These are phyloP conservation scores for Cryptocephalus primarius DNA, from an alignment of 2,888 invertebrate genomes.

Conservation along the genomic window DNA sequence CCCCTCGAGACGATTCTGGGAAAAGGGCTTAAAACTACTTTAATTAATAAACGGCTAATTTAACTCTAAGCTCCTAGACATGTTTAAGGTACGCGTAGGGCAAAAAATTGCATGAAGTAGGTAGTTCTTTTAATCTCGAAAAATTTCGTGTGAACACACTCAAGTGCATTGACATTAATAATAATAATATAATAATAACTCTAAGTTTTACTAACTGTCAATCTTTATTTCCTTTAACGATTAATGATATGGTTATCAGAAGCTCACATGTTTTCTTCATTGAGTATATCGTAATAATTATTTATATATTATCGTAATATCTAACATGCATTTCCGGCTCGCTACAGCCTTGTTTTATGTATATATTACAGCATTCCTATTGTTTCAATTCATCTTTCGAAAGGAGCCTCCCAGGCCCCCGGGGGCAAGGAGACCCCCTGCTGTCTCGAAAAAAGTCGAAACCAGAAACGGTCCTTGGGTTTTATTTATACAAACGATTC, in stretches of 20 bases:
- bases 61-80: conserved; percentile 13
- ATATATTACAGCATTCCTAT: too few species aligned
- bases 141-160: conserved; percentile 10
- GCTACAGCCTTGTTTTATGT: conserved; percentile 7
- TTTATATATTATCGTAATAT: conserved; percentile 1
- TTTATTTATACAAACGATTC: too few species aligned
- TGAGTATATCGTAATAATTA: conserved; percentile 3
- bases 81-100: conserved; percentile 31
- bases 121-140: conserved; percentile 4
- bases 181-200: conserved; percentile 6
- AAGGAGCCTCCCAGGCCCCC: too few species aligned
- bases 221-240: conserved; percentile 9
- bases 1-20: too few species aligned
- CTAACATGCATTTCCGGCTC: conserved; percentile 19
- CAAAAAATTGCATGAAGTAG: conserved; percentile 22
- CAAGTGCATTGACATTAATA: conserved; percentile 29
- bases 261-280: conserved; percentile 23
- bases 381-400: too few species aligned
- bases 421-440: too few species aligned
- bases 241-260: conserved; percentile 27
- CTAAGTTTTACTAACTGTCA: conserved; percentile 1
- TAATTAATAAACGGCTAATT: too few species aligned
- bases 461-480: too few species aligned
- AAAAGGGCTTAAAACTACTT: too few species aligned
- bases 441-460: too few species aligned